Evolutionary conservation across 2,797 vertebrate genomes (phyloP).

Genomic region (Cryptoblepharus egeriae): DNA sequence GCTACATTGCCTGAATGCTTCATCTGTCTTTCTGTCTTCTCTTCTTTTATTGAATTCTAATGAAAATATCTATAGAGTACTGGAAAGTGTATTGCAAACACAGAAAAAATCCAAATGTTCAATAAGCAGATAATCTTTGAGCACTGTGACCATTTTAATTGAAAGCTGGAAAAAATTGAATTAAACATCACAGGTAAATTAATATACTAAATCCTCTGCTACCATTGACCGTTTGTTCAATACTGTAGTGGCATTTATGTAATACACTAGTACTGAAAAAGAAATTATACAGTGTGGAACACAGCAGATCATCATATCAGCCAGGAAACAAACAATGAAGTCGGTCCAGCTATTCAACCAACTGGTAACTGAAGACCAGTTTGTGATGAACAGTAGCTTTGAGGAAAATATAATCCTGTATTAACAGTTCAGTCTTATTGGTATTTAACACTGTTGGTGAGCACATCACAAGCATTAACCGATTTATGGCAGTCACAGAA

Average conservation of each 20-base stretch:
- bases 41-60: slow-evolving; percentile 52
- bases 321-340: not conserved
- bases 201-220: slow-evolving; percentile 17
- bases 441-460: too few species aligned
- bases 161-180: not conserved
- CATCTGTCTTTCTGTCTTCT: slow-evolving; percentile 57
- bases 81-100: slow-evolving; percentile 34
- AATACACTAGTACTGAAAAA: not conserved
- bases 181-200: not conserved
- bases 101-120: slow-evolving; percentile 36
- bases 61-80: slow-evolving; percentile 46
- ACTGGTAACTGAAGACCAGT: not conserved
- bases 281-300: not conserved
- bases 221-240: not conserved
- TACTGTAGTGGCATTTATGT: not conserved
- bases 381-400: not conserved
- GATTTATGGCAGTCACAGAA: too few species aligned
- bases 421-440: too few species aligned
- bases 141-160: slow-evolving; percentile 15
- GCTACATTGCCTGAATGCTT: slow-evolving; percentile 48
- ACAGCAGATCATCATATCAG: not conserved
- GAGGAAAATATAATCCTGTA: not conserved
- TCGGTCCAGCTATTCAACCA: not conserved
- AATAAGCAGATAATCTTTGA: slow-evolving; percentile 32
- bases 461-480: too few species aligned